These are phyloP conservation scores for Eptesicus fuscus DNA, from an alignment of 2,113 vertebrate species.

Conservation along the genomic window DNA sequence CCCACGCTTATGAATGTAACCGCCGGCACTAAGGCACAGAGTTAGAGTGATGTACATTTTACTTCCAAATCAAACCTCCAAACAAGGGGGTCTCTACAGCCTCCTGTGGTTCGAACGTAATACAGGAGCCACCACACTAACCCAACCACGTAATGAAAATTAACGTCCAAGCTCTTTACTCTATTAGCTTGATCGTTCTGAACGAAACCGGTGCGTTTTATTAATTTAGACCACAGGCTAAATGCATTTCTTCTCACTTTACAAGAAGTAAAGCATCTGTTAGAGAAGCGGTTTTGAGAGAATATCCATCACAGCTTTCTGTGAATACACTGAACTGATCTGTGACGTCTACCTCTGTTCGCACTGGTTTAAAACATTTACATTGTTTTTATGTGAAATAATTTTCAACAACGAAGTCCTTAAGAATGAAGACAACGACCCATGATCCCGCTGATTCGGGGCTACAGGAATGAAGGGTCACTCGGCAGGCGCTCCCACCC, in stretches of 20 bases:
- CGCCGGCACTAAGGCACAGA: neutral
- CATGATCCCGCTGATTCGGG: constrained; percentile 13
- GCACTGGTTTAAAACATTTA: neutral
- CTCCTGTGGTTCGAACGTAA: neutral
- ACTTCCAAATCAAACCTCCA: constrained; percentile 37
- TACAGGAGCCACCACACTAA: neutral
- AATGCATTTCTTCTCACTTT: constrained; percentile 29
- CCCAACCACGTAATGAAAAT: constrained; percentile 41
- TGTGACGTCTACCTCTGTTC: neutral
- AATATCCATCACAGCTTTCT: neutral
- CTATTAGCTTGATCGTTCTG: constrained; percentile 26
- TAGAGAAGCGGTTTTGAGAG: neutral
- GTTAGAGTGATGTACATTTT: neutral
- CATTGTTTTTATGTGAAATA: constrained; percentile 44
- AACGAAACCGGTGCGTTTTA: constrained; percentile 28
- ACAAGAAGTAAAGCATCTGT: neutral
- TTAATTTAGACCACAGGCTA: constrained; percentile 24
- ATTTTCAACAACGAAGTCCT: constrained; percentile 9
- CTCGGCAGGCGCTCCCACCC: neutral
- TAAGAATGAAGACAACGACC: constrained; percentile 16
- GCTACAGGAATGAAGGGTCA: neutral
- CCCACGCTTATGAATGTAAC: neutral
- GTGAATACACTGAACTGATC: neutral
- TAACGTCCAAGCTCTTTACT: constrained; percentile 16
- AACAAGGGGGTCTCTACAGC: neutral